Percentiles rank a stretch among this genome's conserved stretches.
phyloP scores from a whole-genome alignment of 1,140 invertebrate species.

The Drosophila setifemur region DNA sequence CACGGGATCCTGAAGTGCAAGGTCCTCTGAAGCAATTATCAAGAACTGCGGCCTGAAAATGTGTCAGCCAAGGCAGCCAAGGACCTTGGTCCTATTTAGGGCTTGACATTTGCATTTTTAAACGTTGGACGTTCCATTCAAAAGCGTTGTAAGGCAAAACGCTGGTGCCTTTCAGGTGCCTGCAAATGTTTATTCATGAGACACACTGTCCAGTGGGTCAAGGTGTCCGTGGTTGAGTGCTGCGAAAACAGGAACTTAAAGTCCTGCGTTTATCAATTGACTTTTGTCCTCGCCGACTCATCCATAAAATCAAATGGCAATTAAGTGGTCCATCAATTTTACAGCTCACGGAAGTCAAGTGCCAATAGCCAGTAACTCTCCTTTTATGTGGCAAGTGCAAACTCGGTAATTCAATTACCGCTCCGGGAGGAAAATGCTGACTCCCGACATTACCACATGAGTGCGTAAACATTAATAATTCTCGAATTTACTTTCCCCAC shows the following conservation, averaged over 20 bases:
- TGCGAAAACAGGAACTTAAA: neutral
- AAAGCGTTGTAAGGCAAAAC: slow-evolving; percentile 2
- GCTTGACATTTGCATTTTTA: slow-evolving; percentile 56
- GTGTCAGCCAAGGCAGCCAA: slow-evolving; percentile 37
- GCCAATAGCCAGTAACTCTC: slow-evolving; percentile 2
- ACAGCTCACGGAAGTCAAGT: slow-evolving; percentile 1
- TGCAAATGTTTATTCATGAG: slow-evolving; percentile 17
- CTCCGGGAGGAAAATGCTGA: neutral
- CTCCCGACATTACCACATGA: slow-evolving; percentile 28
- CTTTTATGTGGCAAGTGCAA: slow-evolving; percentile 12
- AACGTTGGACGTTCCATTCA: slow-evolving; percentile 13
- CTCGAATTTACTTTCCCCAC: slow-evolving; percentile 20
- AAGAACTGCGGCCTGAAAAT: slow-evolving; percentile 33
- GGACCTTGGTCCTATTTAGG: slow-evolving; percentile 19
- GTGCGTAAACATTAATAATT: slow-evolving; percentile 48
- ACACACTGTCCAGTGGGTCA: slow-evolving; percentile 12
- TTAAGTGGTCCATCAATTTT: slow-evolving; percentile 28
- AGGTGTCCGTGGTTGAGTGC: slow-evolving; percentile 7
- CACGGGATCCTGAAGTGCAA: slow-evolving; percentile 50
- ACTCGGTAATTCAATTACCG: slow-evolving; percentile 25
- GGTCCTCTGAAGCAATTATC: slow-evolving; percentile 48
- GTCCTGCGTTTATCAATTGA: neutral
- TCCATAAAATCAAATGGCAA: slow-evolving; percentile 43
- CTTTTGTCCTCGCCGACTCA: slow-evolving; percentile 5
- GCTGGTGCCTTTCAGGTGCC: neutral